phyloP scores from a whole-genome alignment of 2,888 invertebrate genomes.

The Drosophila nigricruria region DNA sequence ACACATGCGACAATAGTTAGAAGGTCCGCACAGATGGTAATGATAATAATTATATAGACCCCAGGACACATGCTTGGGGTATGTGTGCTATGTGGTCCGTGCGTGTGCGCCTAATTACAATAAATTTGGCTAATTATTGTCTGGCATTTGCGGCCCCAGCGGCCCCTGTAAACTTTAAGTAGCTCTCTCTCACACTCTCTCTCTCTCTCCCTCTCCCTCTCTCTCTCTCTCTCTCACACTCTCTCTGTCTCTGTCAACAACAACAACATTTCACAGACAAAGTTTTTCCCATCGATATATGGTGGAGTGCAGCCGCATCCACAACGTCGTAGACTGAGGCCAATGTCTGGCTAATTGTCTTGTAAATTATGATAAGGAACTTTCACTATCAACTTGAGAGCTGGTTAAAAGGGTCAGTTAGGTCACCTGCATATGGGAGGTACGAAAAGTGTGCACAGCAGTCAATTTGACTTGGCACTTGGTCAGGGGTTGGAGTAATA shows the following conservation, averaged over 20 bases:
- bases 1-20: slow-evolving; percentile 67
- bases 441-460: slow-evolving; percentile 19
- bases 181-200: slow-evolving; percentile 25
- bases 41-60: slow-evolving; percentile 69
- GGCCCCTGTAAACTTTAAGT: slow-evolving; percentile 70
- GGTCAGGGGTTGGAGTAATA: slow-evolving; percentile 28
- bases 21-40: slow-evolving; percentile 40
- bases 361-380: slow-evolving; percentile 80
- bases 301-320: slow-evolving; percentile 28
- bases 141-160: slow-evolving; percentile 59
- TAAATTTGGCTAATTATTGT: slow-evolving; percentile 82
- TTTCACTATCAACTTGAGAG: slow-evolving; percentile 50
- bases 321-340: slow-evolving; percentile 11
- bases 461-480: slow-evolving; percentile 1
- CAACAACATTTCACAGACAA: slow-evolving; percentile 56
- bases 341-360: slow-evolving; percentile 77
- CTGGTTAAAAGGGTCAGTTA: slow-evolving; percentile 66
- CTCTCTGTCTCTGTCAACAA: neutral
- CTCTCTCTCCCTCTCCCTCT: slow-evolving; percentile 24
- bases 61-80: slow-evolving; percentile 39
- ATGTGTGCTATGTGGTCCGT: slow-evolving; percentile 30
- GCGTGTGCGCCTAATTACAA: slow-evolving; percentile 79
- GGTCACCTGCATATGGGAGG: slow-evolving; percentile 50
- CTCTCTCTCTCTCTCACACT: neutral
- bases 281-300: slow-evolving; percentile 76